Base-by-base conservation (phyloP, 2,888 invertebrate genomes). In the Eupeodes latifasciatus region DNA sequence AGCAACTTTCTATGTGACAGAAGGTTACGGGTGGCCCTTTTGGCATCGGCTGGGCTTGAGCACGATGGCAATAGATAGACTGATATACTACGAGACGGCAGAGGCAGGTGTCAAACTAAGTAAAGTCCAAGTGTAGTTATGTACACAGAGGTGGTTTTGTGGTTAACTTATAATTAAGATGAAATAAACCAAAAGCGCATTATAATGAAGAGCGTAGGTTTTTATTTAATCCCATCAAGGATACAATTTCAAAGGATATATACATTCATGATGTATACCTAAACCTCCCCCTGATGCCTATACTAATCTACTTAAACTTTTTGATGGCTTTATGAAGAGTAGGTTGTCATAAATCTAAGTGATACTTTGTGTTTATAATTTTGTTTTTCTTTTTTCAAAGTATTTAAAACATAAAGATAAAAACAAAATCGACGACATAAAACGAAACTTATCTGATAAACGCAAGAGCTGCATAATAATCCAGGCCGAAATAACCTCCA, bases 81-180 rank as follows among this genome's bases (percentile, higher is more conserved):
- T 49, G 34, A 27, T 27, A 27, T 27, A 27, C 27, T 27, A 27
- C 1, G 27, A 27, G 19, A n/a, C 27, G 27, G 5, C 40, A 40
- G 9, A 40, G 40, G 40, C 40, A 40, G 40, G n/a, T n/a, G n/a
- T 7, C 40, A 66, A 27, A 40, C 40, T 40, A 66, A 27, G 34
- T n/a, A 51, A 49, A 11, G 16, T 51, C n/a, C 1, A 49, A 36
- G 51, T 34, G 34, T 19, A 49, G 40, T 9, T 40, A 7, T 40
- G 40, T 64, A 12, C 1, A 27, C 12, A 5, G 40, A 62, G 67
- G 51, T 51, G 67, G 51, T 34, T 67, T 9, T 71, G 71, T 69
- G 75, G 40, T 81, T 71, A 85, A 81, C 44, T 85, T 74, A 72
- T 77, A 85, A 81, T 81, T 74, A 77, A 59, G 49, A 67, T 3